Conservation (phyloP, 2,888 invertebrate species). For the Malacosoma neustria region DNA sequence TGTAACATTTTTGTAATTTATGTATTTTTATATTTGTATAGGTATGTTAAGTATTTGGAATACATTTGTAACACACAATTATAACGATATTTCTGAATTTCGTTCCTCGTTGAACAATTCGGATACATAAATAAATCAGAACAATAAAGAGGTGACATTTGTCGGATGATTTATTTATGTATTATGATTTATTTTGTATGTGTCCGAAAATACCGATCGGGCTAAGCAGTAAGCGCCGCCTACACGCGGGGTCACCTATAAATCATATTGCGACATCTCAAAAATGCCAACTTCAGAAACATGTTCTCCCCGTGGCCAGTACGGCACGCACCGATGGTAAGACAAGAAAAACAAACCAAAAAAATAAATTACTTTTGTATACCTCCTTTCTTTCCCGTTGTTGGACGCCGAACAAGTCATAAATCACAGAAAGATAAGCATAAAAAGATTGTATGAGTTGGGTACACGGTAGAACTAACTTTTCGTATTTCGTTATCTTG, state of each 20-base stretch:
- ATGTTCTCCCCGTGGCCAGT: conserved; percentile 63
- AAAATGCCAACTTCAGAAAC: conserved; percentile 74
- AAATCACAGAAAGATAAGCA: conserved; percentile 75
- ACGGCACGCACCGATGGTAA: conserved; percentile 65
- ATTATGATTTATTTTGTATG: conserved; percentile 55
- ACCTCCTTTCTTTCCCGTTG: conserved; percentile 72
- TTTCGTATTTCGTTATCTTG: conserved; percentile 70
- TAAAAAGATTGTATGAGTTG: conserved; percentile 73
- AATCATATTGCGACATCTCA: conserved; percentile 73
- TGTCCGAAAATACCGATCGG: conserved; percentile 67
- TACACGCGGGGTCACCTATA: conserved; percentile 55
- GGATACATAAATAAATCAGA: conserved; percentile 35
- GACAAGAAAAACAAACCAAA: conserved; percentile 72
- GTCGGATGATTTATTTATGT: conserved; percentile 41
- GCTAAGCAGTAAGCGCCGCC: conserved; percentile 64
- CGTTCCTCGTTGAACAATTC: conserved; percentile 12
- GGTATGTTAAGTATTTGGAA: too few species aligned
- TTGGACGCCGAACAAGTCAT: conserved; percentile 69
- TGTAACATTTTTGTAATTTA: too few species aligned
- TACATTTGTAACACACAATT: not conserved
- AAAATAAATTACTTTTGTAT: conserved; percentile 75
- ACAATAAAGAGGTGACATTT: conserved; percentile 50
- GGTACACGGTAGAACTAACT: conserved; percentile 70
- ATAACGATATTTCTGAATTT: not conserved
- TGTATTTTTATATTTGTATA: too few species aligned